Conservation (phyloP, 2,113 vertebrate species). For the Lepus americanus region DNA sequence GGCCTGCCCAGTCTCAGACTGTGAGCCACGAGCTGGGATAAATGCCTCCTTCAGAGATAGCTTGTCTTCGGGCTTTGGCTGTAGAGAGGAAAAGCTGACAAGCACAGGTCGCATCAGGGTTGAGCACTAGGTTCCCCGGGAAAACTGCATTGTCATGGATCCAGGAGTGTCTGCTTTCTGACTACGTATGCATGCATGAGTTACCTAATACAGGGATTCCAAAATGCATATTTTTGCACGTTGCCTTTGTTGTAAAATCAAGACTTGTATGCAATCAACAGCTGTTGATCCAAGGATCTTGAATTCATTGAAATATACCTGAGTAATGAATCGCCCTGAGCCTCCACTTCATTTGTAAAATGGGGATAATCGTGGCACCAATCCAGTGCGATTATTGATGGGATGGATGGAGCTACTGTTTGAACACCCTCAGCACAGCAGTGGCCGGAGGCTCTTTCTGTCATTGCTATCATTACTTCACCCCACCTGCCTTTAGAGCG, state of each 20-base stretch:
- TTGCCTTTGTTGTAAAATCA: neutral
- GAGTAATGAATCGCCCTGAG: neutral
- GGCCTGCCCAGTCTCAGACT: too few relatives aligned
- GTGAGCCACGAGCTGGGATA: too few relatives aligned
- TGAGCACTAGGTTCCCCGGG: too few relatives aligned
- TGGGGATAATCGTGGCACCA: neutral
- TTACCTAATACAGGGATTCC: neutral
- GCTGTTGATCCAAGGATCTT: neutral
- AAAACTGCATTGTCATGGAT: neutral
- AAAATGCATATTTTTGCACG: neutral
- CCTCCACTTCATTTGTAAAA: neutral
- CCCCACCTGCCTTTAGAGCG: neutral
- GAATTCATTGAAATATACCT: neutral
- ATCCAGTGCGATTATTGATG: neutral
- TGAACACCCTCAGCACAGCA: neutral
- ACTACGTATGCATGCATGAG: neutral
- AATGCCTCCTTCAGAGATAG: too few relatives aligned
- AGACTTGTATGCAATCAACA: neutral
- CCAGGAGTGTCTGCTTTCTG: neutral
- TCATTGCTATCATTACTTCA: rapidly evolving
- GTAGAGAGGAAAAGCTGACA: too few relatives aligned
- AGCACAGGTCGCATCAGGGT: too few relatives aligned
- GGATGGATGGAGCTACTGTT: neutral
- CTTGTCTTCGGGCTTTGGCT: too few relatives aligned
- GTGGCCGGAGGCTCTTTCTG: neutral